Evolutionary conservation across 2,113 vertebrate species (phyloP), one percentile per base, ranked within the genome.

Genomic region (Gallinago undulata): DNA sequence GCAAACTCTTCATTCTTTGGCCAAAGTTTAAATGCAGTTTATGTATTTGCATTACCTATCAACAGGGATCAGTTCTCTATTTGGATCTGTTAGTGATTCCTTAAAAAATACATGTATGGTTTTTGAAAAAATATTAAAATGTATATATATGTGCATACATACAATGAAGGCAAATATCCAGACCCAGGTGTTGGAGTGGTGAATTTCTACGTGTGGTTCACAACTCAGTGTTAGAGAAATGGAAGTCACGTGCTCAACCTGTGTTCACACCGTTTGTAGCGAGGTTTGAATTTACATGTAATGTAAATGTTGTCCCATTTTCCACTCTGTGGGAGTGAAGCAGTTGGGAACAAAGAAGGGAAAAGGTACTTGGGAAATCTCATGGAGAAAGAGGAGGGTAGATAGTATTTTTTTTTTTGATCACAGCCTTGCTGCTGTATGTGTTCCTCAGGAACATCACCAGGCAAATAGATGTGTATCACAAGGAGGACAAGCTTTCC

Each of bases 91-190:
- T 77, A 19, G 9, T 24, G n/a, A 27, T 77, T 76, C 22, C 23
- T 78, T 84, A 62, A 70, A 83, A 86, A 74, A 9, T 37, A 13
- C 1, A 10, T 33, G 9, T 11, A 33, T 22, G 2, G 4, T 3
- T 41, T 64, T 62, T 19, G 1, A 5, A 70, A 88, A 59, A 33
- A 19, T 4, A 53, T 11, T 11, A 47, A 25, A 7, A 8, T 31
- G 4, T 14, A 2, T 18, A 1, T 30, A 3, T 41, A 10, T 47
- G 33, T 9, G 22, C 2, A 57, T 3, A 19, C 16, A n/a, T 21
- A 11, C 2, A 24, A 5, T 27, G 25, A 35, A 66, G 18, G 15
- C 84, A 84, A 82, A 62, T 67, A 87, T 33, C 47, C 43, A 55
- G 51, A 62, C 47, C 14, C 22, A 79, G 31, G 8, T 19, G 6